phyloP scores from a whole-genome alignment of 1,140 invertebrate species.

The Lutraria rhynchaena region DNA sequence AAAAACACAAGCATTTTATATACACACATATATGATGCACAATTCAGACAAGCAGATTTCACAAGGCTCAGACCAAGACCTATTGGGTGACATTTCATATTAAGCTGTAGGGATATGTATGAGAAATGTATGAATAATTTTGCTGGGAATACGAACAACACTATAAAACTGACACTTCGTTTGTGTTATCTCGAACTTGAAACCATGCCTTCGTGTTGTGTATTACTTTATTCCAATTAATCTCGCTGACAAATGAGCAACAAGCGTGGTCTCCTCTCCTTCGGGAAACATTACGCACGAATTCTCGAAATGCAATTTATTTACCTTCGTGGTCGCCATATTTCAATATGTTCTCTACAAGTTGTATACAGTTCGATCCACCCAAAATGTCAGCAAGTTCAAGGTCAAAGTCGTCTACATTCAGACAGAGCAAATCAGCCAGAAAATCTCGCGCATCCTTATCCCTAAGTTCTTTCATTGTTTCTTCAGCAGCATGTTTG shows the following conservation, averaged over 20 bases:
- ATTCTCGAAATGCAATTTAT: too few relatives aligned
- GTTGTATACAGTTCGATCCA: not conserved
- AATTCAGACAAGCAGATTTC: too few relatives aligned
- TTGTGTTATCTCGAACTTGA: not conserved
- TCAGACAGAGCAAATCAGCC: not conserved
- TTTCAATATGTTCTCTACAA: not conserved
- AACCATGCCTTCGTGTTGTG: not conserved
- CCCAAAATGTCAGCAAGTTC: not conserved
- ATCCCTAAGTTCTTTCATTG: not conserved
- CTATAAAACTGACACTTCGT: not conserved
- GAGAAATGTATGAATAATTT: not conserved
- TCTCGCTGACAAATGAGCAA: too few relatives aligned
- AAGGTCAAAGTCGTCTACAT: not conserved
- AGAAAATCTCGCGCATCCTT: not conserved
- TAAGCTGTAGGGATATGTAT: too few relatives aligned
- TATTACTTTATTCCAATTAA: too few relatives aligned
- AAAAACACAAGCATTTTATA: too few relatives aligned
- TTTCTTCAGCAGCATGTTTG: not conserved
- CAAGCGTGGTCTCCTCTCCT: too few relatives aligned
- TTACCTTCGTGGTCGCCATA: slow-evolving; percentile 8
- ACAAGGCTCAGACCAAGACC: too few relatives aligned
- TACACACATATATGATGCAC: too few relatives aligned
- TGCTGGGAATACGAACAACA: not conserved
- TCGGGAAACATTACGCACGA: too few relatives aligned
- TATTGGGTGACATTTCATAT: too few relatives aligned